phyloP scores from a whole-genome alignment of 92 coral and sea anemone species.

The Anthopleura xanthogrammica region DNA sequence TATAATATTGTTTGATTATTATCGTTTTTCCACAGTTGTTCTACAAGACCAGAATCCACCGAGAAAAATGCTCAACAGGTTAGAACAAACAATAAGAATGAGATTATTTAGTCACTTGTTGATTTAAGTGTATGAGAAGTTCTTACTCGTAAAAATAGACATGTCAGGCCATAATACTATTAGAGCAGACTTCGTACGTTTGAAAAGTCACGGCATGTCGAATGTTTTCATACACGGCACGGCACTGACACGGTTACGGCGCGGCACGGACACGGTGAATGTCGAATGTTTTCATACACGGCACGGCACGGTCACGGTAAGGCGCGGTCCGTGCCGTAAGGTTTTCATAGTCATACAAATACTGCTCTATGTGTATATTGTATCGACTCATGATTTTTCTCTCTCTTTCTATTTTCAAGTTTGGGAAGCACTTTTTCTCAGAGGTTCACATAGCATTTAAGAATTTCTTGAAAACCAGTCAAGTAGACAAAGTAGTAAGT shows the following conservation, averaged over 20 bases:
- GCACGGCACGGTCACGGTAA: too few species aligned
- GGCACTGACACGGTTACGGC: too few species aligned
- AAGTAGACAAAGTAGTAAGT: conserved; percentile 67
- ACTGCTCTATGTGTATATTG: neutral
- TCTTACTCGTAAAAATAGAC: too few species aligned
- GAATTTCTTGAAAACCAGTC: conserved; percentile 72
- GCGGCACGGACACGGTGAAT: too few species aligned
- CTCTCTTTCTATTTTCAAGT: conserved; percentile 36
- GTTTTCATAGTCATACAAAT: too few species aligned
- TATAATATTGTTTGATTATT: neutral
- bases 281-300: too few species aligned
- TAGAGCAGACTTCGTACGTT: too few species aligned
- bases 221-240: too few species aligned
- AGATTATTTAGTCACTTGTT: neutral
- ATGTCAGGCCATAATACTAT: neutral
- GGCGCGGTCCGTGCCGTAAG: too few species aligned
- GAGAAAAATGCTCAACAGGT: conserved; percentile 94
- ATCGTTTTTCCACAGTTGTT: conserved; percentile 54
- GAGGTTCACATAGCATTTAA: conserved; percentile 64
- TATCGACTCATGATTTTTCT: too few species aligned
- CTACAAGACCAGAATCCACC: conserved; percentile 59
- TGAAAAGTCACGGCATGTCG: too few species aligned
- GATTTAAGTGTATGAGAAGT: neutral
- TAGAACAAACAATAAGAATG: neutral
- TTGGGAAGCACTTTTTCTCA: conserved; percentile 72